These are phyloP conservation scores for Dasypogon diadema DNA, from an alignment of 2,888 invertebrate species.

Conservation along the genomic window DNA sequence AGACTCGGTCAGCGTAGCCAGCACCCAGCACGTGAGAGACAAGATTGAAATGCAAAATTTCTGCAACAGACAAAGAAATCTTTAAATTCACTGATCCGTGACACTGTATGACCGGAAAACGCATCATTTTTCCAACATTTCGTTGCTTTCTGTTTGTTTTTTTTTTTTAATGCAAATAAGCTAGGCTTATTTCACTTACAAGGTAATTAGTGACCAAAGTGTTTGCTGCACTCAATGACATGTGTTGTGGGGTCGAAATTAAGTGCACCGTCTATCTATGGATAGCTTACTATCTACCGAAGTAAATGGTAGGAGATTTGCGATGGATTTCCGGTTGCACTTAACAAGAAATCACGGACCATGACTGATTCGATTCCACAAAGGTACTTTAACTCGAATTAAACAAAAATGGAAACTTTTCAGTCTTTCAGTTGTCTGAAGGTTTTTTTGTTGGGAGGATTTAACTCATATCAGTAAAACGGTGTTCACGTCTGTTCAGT, in stretches of 20 bases:
- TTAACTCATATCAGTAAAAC: background rate
- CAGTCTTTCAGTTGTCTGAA: background rate
- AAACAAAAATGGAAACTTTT: slow-evolving; percentile 36
- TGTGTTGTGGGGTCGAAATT: slow-evolving; percentile 27
- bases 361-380: slow-evolving; percentile 35
- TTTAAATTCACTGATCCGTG: slow-evolving; percentile 30
- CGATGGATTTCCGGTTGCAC: slow-evolving; percentile 48
- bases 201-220: slow-evolving; percentile 35
- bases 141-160: background rate
- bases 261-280: slow-evolving; percentile 22
- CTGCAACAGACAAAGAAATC: slow-evolving; percentile 33
- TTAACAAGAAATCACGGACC: slow-evolving; percentile 43
- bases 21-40: background rate
- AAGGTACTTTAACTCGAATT: slow-evolving; percentile 40
- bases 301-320: slow-evolving; percentile 23
- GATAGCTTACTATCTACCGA: slow-evolving; percentile 4
- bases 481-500: too few species aligned
- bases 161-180: slow-evolving; percentile 30
- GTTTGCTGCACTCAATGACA: slow-evolving; percentile 39
- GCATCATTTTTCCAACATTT: slow-evolving; percentile 37
- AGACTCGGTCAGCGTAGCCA: background rate
- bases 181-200: background rate
- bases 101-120: slow-evolving; percentile 36
- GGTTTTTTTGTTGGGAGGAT: background rate
- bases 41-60: slow-evolving; percentile 4